These are phyloP conservation scores for Micrasema longulum DNA, from an alignment of 1,140 invertebrate genomes.

Conservation along the genomic window DNA sequence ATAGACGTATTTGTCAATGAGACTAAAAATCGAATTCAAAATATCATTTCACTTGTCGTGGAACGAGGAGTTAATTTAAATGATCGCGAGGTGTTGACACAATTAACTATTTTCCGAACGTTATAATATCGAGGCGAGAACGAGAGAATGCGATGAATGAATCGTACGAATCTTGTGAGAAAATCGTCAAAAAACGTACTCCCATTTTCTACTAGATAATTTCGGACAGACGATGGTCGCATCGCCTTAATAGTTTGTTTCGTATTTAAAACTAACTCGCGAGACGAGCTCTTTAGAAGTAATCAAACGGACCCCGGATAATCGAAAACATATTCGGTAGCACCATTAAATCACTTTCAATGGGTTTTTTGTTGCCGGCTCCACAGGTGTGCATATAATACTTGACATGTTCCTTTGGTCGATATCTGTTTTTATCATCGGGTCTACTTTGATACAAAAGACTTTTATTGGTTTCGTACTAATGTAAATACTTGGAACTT, in stretches of 20 bases:
- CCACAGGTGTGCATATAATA: constrained; percentile 30
- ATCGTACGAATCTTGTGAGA: no score
- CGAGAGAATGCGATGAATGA: not conserved
- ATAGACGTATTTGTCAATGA: constrained; percentile 18
- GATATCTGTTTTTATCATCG: constrained; percentile 17
- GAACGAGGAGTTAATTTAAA: constrained; percentile 19
- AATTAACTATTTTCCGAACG: not conserved
- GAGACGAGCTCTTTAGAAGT: not conserved
- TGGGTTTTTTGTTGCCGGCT: constrained; percentile 18
- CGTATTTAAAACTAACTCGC: not conserved
- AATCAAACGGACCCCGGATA: constrained; percentile 7
- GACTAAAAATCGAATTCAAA: constrained; percentile 13
- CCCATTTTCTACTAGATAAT: no score
- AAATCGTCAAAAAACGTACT: no score
- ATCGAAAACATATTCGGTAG: constrained; percentile 23
- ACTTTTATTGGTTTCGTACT: constrained; percentile 13
- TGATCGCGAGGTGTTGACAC: not conserved
- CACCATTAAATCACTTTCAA: constrained; percentile 1
- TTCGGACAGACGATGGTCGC: no score
- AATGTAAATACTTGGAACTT: constrained; percentile 4
- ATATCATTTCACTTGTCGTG: not conserved
- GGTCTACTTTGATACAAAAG: constrained; percentile 6
- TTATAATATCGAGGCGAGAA: not conserved
- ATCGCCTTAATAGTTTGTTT: no score
- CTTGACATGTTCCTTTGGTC: constrained; percentile 9